Evolutionary conservation across 2,888 invertebrate species (phyloP).

Genomic region (Callosobruchus maculatus): DNA sequence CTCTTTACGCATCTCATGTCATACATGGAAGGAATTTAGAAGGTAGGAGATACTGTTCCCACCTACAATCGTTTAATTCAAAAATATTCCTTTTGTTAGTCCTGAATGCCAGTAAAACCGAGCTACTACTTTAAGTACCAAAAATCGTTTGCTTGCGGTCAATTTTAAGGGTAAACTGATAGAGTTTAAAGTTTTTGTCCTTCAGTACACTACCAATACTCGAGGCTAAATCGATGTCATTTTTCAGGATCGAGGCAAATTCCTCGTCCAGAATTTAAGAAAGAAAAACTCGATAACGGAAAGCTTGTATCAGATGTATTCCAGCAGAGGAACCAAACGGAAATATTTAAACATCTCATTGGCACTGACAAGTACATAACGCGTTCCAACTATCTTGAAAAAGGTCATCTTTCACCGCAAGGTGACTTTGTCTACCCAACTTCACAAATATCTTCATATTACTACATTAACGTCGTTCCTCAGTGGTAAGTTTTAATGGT

Average conservation of each 20-base stretch:
- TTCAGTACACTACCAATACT: too few species aligned
- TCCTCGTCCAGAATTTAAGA: not conserved
- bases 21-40: not conserved
- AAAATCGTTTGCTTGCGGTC: too few species aligned
- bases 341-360: not conserved
- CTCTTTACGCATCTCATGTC: not conserved
- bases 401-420: conserved; percentile 53
- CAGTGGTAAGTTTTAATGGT: conserved; percentile 53
- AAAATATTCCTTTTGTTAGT: too few species aligned
- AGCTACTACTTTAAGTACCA: too few species aligned
- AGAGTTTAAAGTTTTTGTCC: too few species aligned
- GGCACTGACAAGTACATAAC: not conserved
- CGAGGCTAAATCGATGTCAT: not conserved
- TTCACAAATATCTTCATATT: conserved; percentile 52
- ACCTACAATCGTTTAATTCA: too few species aligned
- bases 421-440: conserved; percentile 52
- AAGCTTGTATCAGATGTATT: not conserved
- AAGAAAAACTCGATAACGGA: not conserved
- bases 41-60: not conserved
- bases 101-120: too few species aligned
- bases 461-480: conserved; percentile 52
- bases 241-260: not conserved
- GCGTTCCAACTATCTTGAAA: conserved; percentile 19
- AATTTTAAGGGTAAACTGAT: too few species aligned
- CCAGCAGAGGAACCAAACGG: not conserved